Base-by-base conservation (phyloP, 1,140 invertebrate species). In the Papilio polytes region DNA sequence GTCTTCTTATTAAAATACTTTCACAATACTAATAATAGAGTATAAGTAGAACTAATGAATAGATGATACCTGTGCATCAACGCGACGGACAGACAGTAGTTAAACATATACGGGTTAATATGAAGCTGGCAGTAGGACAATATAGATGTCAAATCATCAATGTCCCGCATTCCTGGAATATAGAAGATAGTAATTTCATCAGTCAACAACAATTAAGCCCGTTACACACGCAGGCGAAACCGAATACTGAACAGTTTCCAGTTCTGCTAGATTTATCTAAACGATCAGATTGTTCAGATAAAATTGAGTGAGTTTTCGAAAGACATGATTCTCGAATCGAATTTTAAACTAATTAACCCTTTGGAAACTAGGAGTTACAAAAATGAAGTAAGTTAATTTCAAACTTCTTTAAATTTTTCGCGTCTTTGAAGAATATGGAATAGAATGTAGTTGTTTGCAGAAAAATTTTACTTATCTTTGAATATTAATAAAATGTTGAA, bases 21-120 rank as follows among this genome's bases (percentile, higher is more conserved):
- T 15, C 46, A 13, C 15, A 12, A 48, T 48, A 13, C 13, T 48
- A 59, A 59, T 10, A 18, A 22, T 59, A 59, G 53, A 59, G 18
- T 59, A 1, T n/a, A 59, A 59, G 9, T 74, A 20, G 9, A 74
- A 74, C 2, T 74, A 41, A 36, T 4, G 18, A 41, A 48, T 48
- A 76, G 74, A 51, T 22, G n/a, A 51, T 76, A 95, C 94, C 97
- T 96, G 95, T 98, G 97, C 51, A 98, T 31, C 26, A 78, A 41
- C 4, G 76, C 31, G 1, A 78, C 76, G 36, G 76, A 78, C 8
- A 78, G 36, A 8, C 96, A 96, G 89, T 98, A 98, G 90, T 97
- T 97, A 94, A 97, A 98, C 93, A 98, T 92, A 86, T 97, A 97
- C 0, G 97, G 97, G 90, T 98, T 98, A 48, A 98, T 90, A 26